Conservation (phyloP, 2,888 invertebrate genomes). For the Allophyes oxyacanthae region DNA sequence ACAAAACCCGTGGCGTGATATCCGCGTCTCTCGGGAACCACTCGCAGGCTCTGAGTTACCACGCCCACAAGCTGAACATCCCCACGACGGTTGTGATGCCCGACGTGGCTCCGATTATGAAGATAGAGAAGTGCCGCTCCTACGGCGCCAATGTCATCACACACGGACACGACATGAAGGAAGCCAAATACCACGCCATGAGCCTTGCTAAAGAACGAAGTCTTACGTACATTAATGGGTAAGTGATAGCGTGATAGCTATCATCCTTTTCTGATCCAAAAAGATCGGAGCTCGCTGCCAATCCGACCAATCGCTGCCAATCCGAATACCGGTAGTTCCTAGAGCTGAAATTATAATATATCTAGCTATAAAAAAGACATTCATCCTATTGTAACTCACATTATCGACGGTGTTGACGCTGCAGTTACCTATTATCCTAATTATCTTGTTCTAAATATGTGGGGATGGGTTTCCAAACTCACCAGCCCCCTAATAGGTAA, state of each 20-base stretch:
- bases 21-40: slow-evolving; percentile 98
- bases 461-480: too few species aligned
- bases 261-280: neutral
- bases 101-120: slow-evolving; percentile 98
- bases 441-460: too few species aligned
- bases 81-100: slow-evolving; percentile 98
- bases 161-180: slow-evolving; percentile 94
- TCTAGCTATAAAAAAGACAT: too few species aligned
- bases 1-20: slow-evolving; percentile 94
- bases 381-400: too few species aligned
- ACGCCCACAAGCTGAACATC: slow-evolving; percentile 92
- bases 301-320: too few species aligned
- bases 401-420: too few species aligned
- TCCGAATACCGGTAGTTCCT: too few species aligned
- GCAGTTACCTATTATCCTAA: too few species aligned
- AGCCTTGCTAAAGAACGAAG: slow-evolving; percentile 92
- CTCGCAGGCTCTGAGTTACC: slow-evolving; percentile 94
- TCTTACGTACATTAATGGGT: slow-evolving; percentile 97
- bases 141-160: slow-evolving; percentile 96
- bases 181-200: slow-evolving; percentile 95
- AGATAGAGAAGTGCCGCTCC: slow-evolving; percentile 95
- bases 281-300: too few species aligned
- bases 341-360: too few species aligned
- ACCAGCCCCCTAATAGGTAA: too few species aligned
- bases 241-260: slow-evolving; percentile 61